Base-by-base conservation (phyloP, 2,797 vertebrate genomes). In the Chiloscyllium punctatum region DNA sequence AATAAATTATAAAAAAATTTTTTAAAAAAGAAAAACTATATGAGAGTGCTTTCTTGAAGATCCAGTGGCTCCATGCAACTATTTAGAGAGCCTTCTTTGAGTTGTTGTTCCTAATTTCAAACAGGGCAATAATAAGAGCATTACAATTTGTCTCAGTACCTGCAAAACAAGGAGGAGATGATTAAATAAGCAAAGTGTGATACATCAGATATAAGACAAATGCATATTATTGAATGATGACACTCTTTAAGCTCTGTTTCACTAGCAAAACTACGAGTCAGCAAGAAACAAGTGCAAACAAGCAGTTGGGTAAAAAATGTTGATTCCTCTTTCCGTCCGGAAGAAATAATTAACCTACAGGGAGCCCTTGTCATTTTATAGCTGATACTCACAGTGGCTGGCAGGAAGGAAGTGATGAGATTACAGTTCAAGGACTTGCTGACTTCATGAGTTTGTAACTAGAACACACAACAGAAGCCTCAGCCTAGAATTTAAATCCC, bases 321-420 rank as follows among this genome's bases (percentile, higher is more conserved):
- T 94, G 94, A 74, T 74, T 48, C 62, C 6, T 69, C 42, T 92
- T 71, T 74, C 94, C 94, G 30, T 15, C 42, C 69, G 11, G 72
- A 94, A 69, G 37, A 94, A 51, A 94, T 94, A 94, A 94, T 94
- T 94, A 74, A 74, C 48, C 69, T 25, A 48, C 94, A 3, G 69
- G 33, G 94, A 94, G 94, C 42, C 25, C 27, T 72, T 16, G 69
- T 94, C 27, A 11, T 4, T 27, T 72, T 51, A 94, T 94, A 0
- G 27, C 68, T 94, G 37, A 27, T 94, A 15, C 92, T 69, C 68
- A 51, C 4, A 4, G 42, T 42, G 4, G 68, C 66, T 51, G 94
- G 42, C 37, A 74, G 94, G 68, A 94, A 94, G 94, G 42, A 94
- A 53, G 42, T 42, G 42, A 72, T 94, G 94, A 92, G 90, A 48